Evolutionary conservation across 2,113 vertebrate species (phyloP), one percentile per base, ranked within the genome.

Genomic region (Platycercus adscitus): DNA sequence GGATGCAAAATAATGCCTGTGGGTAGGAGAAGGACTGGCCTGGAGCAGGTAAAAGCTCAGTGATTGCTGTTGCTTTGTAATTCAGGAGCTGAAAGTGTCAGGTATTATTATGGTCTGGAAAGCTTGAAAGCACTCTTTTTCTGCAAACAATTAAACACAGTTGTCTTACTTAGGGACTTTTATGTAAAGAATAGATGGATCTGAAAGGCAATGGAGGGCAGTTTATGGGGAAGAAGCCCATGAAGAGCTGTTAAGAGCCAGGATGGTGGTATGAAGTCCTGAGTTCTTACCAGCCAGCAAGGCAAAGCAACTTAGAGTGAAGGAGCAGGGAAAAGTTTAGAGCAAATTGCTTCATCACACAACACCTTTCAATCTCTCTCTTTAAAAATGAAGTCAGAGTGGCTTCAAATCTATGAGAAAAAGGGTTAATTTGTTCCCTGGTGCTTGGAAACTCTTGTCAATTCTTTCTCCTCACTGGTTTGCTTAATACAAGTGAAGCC

Each of bases 231-330:
- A 7, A n/a, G 39, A 65, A 77, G 35, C 20, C 31, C 68, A 4
- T 6, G 52, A 78, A 46, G 77, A 75, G 18, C 56, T 50, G 41
- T 35, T 73, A 29, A 43, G 9, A 2, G 1, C 50, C 18, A 11
- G 43, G 44, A 43, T n/a, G 61, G 72, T 53, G 28, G 11, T 39
- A 16, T 49, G 53, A 49, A 64, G 16, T 49, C 16, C 0, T 10
- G 44, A 78, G 33, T 33, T 73, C 1, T 69, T 82, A 77, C 2
- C 49, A 49, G 10, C 1, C 2, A 75, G 39, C 0, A 0, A 49
- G 46, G 13, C 3, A 1, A 50, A 33, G 46, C 24, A 16, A 26
- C 24, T 37, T 46, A 20, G 39, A 58, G 21, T 2, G 11, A 43
- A 39, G 53, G 41, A 65, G n/a, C 31, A 47, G 29, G 37, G 43